These are phyloP conservation scores for Tetramorium alpestre DNA, from an alignment of 1,140 invertebrate genomes.

Conservation along the genomic window DNA sequence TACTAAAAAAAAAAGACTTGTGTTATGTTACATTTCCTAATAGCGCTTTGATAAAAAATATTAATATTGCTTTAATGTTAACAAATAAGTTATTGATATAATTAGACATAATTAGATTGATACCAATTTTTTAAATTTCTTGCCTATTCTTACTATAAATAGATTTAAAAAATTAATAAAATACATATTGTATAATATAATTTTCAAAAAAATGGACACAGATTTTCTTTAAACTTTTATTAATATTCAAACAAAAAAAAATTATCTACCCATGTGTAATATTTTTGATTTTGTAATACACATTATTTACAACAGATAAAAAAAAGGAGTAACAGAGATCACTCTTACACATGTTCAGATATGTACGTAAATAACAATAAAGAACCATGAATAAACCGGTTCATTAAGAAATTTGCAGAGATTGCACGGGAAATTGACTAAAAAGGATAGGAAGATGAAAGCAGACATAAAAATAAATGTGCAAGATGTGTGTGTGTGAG, in stretches of 20 bases:
- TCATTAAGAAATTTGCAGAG: not conserved
- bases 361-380: not conserved
- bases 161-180: not conserved
- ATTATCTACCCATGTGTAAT: not conserved
- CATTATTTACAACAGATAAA: not conserved
- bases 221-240: not conserved
- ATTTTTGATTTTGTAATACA: not conserved
- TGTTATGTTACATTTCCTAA: not conserved
- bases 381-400: not conserved
- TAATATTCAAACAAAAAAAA: not conserved
- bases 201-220: not conserved
- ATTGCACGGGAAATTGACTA: not conserved
- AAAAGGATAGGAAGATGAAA: not conserved
- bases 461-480: conserved; percentile 29
- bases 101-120: not conserved
- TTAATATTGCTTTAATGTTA: not conserved
- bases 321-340: not conserved
- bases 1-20: not conserved
- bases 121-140: not conserved
- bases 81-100: not conserved
- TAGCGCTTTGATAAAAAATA: not conserved
- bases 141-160: not conserved
- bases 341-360: not conserved
- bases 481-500: not conserved
- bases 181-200: not conserved